A percentile compares a stretch with the other conserved stretches of the same genome.
These are phyloP conservation scores for Pelvicachromis taeniatus DNA, from an alignment of 2,113 vertebrate species.

Conservation along the genomic window DNA sequence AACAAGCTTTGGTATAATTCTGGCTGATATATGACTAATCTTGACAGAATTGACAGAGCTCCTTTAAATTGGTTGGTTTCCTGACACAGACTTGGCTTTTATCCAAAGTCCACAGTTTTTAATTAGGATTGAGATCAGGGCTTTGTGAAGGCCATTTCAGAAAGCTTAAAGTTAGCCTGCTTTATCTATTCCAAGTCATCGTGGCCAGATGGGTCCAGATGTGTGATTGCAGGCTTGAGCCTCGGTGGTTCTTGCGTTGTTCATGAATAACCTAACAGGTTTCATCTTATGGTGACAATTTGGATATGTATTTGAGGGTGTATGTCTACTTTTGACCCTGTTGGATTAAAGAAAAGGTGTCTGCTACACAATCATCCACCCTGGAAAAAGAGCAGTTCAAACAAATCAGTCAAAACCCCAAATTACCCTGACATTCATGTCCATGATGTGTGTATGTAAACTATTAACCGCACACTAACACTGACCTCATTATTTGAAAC, in stretches of 20 bases:
- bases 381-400: neutral
- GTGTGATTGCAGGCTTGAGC: neutral
- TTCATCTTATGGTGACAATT: neutral
- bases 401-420: neutral
- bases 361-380: neutral
- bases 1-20: neutral
- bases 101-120: neutral
- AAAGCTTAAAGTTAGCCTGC: neutral
- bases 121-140: neutral
- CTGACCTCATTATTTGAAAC: neutral
- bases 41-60: neutral
- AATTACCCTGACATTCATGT: neutral
- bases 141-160: neutral
- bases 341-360: neutral
- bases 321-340: neutral
- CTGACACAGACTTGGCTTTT: neutral
- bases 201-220: neutral
- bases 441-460: neutral
- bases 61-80: neutral
- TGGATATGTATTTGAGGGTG: neutral
- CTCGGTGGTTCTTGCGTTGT: neutral
- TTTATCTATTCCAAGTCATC: neutral
- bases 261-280: neutral
- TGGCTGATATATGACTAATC: neutral
- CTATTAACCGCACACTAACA: neutral